Conservation (phyloP, 2,888 invertebrate species). For the Nephrotoma guestfalica region DNA sequence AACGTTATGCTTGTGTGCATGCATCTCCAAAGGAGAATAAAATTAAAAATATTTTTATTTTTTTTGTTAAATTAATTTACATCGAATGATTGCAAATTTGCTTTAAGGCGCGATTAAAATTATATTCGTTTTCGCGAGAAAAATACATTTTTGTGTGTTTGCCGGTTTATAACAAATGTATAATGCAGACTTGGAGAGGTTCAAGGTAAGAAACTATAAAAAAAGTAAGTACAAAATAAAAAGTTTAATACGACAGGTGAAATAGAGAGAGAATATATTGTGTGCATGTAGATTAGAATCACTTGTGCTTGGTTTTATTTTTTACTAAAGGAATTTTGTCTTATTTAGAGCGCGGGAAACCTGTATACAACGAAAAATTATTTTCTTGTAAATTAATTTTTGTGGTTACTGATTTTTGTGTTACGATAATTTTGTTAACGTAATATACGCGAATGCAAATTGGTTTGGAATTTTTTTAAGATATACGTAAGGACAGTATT, state of each 20-base stretch:
- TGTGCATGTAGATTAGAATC: background rate
- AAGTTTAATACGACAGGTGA: background rate
- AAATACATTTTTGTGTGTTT: background rate
- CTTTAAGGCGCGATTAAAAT: slow-evolving; percentile 1
- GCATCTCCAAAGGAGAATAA: background rate
- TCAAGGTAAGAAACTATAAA: background rate
- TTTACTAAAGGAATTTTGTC: background rate
- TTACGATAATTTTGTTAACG: background rate
- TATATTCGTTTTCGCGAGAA: background rate
- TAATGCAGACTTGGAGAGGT: background rate
- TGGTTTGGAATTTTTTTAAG: background rate
- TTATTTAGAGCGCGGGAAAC: background rate
- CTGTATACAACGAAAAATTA: background rate
- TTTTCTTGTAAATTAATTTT: background rate
- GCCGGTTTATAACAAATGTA: background rate
- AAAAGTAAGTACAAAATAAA: background rate
- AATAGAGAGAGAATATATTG: background rate
- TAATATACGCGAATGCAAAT: background rate
- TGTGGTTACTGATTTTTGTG: background rate
- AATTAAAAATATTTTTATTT: background rate
- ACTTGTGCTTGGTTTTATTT: background rate
- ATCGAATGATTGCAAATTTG: background rate
- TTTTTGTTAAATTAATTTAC: slow-evolving; percentile 2
- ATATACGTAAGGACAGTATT: background rate
- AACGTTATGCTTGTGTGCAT: background rate